These are phyloP conservation scores for Cynaeus angustus DNA, from an alignment of 2,888 invertebrate species.

Conservation along the genomic window DNA sequence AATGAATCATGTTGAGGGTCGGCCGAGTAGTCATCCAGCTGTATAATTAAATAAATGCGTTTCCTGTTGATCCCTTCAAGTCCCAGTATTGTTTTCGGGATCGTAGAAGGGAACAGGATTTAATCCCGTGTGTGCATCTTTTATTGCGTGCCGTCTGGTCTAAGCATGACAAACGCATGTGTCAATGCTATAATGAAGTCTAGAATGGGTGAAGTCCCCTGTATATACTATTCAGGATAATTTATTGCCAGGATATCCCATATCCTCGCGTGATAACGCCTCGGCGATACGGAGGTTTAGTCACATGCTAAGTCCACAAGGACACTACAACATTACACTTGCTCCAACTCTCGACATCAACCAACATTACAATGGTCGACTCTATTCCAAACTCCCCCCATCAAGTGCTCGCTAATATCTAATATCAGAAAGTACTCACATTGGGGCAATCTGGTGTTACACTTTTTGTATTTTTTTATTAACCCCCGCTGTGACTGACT, in stretches of 20 bases:
- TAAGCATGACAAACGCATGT: constrained; percentile 66
- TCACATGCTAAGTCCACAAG: constrained; percentile 60
- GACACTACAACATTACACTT: constrained; percentile 52
- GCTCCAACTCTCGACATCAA: constrained; percentile 5
- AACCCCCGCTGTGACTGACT: constrained; percentile 48
- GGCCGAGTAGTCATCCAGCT: constrained; percentile 48
- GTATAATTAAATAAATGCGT: constrained; percentile 59
- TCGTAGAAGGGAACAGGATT: constrained; percentile 38
- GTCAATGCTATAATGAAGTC: constrained; percentile 67
- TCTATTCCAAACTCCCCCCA: constrained; percentile 46
- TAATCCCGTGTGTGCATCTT: constrained; percentile 63
- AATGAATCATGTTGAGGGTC: constrained; percentile 40
- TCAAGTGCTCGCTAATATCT: constrained; percentile 56
- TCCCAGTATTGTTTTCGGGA: constrained; percentile 50
- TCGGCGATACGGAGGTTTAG: constrained; percentile 61
- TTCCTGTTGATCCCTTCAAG: constrained; percentile 51
- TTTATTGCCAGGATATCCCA: constrained; percentile 69
- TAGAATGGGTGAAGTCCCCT: constrained; percentile 60
- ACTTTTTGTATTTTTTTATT: constrained; percentile 53
- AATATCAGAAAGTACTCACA: constrained; percentile 62
- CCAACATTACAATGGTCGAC: constrained; percentile 47
- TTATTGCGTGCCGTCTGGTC: constrained; percentile 63
- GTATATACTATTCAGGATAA: constrained; percentile 61
- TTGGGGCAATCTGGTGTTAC: constrained; percentile 58
- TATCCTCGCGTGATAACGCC: constrained; percentile 69